Evolutionary conservation across 2,888 invertebrate species (phyloP).

Genomic region (Drosophila pullipes): DNA sequence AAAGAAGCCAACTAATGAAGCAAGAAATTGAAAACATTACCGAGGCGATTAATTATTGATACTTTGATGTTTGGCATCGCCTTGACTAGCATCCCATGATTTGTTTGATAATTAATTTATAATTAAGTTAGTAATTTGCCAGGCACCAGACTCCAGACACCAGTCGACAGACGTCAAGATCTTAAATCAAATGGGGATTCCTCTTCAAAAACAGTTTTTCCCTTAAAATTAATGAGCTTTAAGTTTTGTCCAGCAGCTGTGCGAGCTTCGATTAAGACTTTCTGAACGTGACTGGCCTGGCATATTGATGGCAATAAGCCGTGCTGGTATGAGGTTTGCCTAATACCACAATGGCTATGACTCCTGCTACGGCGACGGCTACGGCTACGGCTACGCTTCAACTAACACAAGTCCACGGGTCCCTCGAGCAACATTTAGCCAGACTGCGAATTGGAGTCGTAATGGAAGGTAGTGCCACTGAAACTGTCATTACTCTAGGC

Average conservation of each 20-base stretch:
- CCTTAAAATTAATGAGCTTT: conserved; percentile 57
- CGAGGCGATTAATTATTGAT: conserved; percentile 80
- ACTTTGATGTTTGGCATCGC: conserved; percentile 69
- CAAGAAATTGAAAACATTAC: conserved; percentile 80
- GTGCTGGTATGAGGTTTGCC: conserved; percentile 2
- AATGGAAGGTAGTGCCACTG: conserved; percentile 15
- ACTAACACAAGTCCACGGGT: conserved; percentile 4
- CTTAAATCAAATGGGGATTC: conserved; percentile 20
- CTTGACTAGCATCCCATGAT: conserved; percentile 46
- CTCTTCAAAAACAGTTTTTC: conserved; percentile 39
- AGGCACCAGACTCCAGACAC: conserved; percentile 10
- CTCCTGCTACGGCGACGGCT: not conserved
- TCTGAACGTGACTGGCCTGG: conserved; percentile 70
- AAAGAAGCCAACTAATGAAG: conserved; percentile 75
- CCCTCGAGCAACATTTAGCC: conserved; percentile 48
- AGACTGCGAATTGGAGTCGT: not conserved
- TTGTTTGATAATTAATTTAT: conserved; percentile 75
- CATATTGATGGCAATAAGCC: conserved; percentile 57
- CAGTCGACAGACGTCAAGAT: conserved; percentile 20
- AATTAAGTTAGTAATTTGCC: conserved; percentile 74
- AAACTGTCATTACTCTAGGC: conserved; percentile 54
- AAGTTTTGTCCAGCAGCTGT: conserved; percentile 62
- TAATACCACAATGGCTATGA: conserved; percentile 17
- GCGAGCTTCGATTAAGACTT: conserved; percentile 67
- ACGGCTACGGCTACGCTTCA: not conserved